Base-by-base conservation (phyloP, 2,888 invertebrate genomes). In the Trachelus tabidus region DNA sequence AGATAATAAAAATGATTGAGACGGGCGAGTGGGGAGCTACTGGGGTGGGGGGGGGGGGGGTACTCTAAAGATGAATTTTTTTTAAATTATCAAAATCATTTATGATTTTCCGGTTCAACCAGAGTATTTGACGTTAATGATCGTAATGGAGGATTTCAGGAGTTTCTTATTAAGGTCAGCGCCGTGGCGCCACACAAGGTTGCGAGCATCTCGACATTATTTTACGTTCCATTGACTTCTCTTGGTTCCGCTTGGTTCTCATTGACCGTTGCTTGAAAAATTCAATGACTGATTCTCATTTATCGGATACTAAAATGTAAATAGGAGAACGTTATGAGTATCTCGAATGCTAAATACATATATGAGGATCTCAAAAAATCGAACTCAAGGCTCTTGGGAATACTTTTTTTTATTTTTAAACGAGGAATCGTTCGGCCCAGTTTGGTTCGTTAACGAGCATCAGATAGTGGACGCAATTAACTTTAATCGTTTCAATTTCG, bases 181-280 rank as follows among this genome's bases (percentile, higher is more conserved):
- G 89, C 86, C 87, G 85, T 87, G 89, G 90, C 90, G 90, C 90
- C 89, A 85, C 78, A 83, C 89, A 89, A 90, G 90, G 90, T 83
- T 85, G 81, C 81, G 81, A 81, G 79, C 56, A 56, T 56, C 23
- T 23, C 56, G 9, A 23, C 23, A 56, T 56, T 9, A 56, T 23
- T 56, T 9, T 56, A 23, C 23, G 23, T 56, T 23, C 56, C 56
- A 2, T 23, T 56, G 56, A 9, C 9, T 56, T 56, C 9, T 56
- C 56, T 23, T 56, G 40, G 23, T 23, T 9, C 23, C 56, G 1
- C 31, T 31, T 31, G 31, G 31, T 56, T 56, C 23, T 56, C 56
- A 2, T 56, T 23, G 56, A 23, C 2, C 56, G 6, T 56, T 23
- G 56, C 4, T 56, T 9, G 2, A 15, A 56, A 56, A 56, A 56